Conservation (phyloP, 2,888 invertebrate species). For the Parnassius orleans region DNA sequence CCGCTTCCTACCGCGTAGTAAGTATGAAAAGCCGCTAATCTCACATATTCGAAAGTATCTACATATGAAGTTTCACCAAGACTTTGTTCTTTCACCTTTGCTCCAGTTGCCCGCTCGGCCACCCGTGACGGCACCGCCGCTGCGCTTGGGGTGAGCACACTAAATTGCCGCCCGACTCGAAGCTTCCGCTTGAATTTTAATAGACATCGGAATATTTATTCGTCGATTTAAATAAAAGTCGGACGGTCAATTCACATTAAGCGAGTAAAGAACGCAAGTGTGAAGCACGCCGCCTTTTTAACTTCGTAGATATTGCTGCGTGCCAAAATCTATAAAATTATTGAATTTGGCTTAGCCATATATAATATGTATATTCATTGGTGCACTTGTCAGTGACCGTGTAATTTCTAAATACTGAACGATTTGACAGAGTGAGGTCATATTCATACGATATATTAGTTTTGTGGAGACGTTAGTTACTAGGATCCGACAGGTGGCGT, state of each 20-base stretch:
- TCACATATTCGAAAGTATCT: constrained; percentile 20
- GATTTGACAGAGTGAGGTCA: too few species aligned
- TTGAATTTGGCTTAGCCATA: too few species aligned
- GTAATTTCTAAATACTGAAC: too few species aligned
- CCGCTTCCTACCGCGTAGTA: neutral
- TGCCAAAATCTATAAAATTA: too few species aligned
- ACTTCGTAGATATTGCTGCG: too few species aligned
- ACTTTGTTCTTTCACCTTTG: constrained; percentile 73
- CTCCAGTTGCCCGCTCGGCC: constrained; percentile 64
- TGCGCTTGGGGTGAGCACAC: constrained; percentile 17
- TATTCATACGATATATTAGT: too few species aligned
- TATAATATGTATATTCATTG: too few species aligned
- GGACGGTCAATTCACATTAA: neutral
- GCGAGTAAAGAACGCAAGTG: too few species aligned
- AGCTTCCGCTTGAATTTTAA: constrained; percentile 43
- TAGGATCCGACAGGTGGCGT: too few species aligned
- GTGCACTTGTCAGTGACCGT: too few species aligned
- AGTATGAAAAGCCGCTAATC: constrained; percentile 20
- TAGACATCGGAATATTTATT: constrained; percentile 8
- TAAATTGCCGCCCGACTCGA: constrained; percentile 26
- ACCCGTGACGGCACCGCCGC: constrained; percentile 55
- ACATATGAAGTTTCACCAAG: constrained; percentile 12
- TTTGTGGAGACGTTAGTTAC: too few species aligned
- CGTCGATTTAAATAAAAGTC: neutral
- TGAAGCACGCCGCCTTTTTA: too few species aligned